These are phyloP conservation scores for Botia almorhae DNA, from an alignment of 2,797 vertebrate genomes.

Conservation along the genomic window DNA sequence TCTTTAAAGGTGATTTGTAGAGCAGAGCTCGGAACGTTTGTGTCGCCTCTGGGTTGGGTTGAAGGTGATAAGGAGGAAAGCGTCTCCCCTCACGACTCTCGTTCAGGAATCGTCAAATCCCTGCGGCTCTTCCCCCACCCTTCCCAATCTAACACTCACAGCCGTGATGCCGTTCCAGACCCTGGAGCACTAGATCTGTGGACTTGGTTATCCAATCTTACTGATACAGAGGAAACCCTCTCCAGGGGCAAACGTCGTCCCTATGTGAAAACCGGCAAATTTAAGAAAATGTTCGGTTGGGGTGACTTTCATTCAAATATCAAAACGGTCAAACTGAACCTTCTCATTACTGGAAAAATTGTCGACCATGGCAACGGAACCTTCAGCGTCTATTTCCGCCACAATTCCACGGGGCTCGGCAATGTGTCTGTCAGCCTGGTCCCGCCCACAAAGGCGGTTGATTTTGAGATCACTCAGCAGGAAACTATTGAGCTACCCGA, in stretches of 20 bases:
- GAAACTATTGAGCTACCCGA: conserved; percentile 75
- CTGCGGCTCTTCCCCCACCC: conserved; percentile 54
- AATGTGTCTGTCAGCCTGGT: conserved; percentile 97
- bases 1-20: conserved; percentile 56
- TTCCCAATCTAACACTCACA: conserved; percentile 29
- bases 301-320: conserved; percentile 96
- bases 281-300: conserved; percentile 96
- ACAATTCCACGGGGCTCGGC: conserved; percentile 93
- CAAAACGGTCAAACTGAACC: conserved; percentile 91
- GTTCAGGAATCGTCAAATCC: conserved; percentile 46
- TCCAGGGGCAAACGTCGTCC: conserved; percentile 55
- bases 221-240: conserved; percentile 41
- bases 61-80: conserved; percentile 44
- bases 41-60: conserved; percentile 42
- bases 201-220: conserved; percentile 59
- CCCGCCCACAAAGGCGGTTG: conserved; percentile 89
- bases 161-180: conserved; percentile 21
- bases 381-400: conserved; percentile 96
- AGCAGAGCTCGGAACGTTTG: conserved; percentile 26
- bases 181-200: conserved; percentile 48
- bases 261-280: conserved; percentile 71
- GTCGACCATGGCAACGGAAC: conserved; percentile 97
- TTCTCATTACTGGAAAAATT: conserved; percentile 94
- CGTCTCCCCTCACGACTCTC: conserved; percentile 34
- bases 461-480: conserved; percentile 73